A percentile compares a stretch with the other conserved stretches of the same genome.
phyloP scores from a whole-genome alignment of 1,140 invertebrate species.

The Pseudobourletiella spinata region DNA sequence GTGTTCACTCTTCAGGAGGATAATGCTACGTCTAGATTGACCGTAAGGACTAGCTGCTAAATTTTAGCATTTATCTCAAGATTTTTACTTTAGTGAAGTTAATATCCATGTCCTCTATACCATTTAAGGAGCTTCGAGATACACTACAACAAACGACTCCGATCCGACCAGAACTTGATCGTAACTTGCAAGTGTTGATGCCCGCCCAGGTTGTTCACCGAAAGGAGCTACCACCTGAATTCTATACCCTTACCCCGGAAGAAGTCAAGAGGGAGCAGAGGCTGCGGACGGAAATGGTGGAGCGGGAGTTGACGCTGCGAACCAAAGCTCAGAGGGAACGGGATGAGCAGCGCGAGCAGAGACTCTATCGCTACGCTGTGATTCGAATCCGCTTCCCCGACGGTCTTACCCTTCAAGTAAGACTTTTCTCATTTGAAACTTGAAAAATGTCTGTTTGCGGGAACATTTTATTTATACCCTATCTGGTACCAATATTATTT shows the following conservation, averaged over 20 bases:
- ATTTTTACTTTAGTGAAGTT: not conserved
- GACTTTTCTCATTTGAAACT: constrained; percentile 15
- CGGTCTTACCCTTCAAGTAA: constrained; percentile 67
- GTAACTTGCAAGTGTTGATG: constrained; percentile 71
- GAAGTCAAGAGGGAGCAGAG: constrained; percentile 79
- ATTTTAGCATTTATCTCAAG: not conserved
- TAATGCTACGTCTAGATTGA: constrained; percentile 14
- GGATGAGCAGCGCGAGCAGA: constrained; percentile 64
- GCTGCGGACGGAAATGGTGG: constrained; percentile 63
- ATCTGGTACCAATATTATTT: too few relatives aligned
- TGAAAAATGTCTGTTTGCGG: not conserved
- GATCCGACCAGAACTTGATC: constrained; percentile 70
- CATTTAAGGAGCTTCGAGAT: constrained; percentile 26
- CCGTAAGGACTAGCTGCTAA: constrained; percentile 7
- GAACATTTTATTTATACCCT: too few relatives aligned
- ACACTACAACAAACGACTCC: constrained; percentile 65
- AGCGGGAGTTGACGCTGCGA: constrained; percentile 67
- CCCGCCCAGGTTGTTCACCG: constrained; percentile 60
- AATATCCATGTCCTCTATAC: not conserved
- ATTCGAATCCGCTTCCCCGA: constrained; percentile 81
- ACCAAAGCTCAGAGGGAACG: constrained; percentile 89
- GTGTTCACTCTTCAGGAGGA: constrained; percentile 32
- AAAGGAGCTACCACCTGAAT: constrained; percentile 66
- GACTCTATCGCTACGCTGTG: constrained; percentile 74
- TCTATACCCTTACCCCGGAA: constrained; percentile 65